Percentiles rank a stretch among this genome's conserved stretches.
phyloP scores from a whole-genome alignment of 2,113 vertebrate species.

The Cromileptes altivelis region DNA sequence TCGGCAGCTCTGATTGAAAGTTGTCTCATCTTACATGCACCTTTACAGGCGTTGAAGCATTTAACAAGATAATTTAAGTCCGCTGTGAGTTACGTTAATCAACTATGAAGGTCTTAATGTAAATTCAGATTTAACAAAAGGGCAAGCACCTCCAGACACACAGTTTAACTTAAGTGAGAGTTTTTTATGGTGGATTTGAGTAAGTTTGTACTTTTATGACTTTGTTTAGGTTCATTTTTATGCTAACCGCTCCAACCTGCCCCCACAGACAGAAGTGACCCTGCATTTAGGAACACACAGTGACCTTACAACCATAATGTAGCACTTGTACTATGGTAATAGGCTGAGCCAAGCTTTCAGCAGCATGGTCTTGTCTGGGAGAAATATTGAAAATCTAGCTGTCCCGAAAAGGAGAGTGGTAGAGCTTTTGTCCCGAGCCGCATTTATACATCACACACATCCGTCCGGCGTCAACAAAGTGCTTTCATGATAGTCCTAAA shows the following conservation, averaged over 20 bases:
- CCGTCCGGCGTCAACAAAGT: constrained; percentile 30
- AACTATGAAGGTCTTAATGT: not conserved
- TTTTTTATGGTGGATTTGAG: constrained; percentile 4
- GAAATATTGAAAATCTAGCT: constrained; percentile 36
- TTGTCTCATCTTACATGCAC: not conserved
- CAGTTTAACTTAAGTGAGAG: not conserved
- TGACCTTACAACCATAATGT: constrained; percentile 23
- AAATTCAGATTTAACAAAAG: not conserved
- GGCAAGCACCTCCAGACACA: not conserved
- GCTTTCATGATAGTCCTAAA: constrained; percentile 55
- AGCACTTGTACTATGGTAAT: not conserved
- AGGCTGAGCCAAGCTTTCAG: constrained; percentile 10
- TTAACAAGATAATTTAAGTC: not conserved
- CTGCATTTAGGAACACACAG: constrained; percentile 17
- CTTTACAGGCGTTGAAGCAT: not conserved
- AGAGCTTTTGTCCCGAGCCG: constrained; percentile 32
- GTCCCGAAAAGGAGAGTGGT: constrained; percentile 1
- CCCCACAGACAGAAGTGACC: constrained; percentile 16
- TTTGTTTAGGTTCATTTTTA: constrained; percentile 33
- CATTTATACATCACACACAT: constrained; percentile 24
- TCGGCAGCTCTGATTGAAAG: not conserved
- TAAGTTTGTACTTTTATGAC: constrained; percentile 4
- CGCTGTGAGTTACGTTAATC: not conserved
- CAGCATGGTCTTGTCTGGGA: constrained; percentile 23
- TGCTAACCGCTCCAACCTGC: constrained; percentile 15